Percentiles rank a stretch among this genome's conserved stretches.
Conservation (phyloP, 2,797 vertebrate species). For the Myripristis jacobus region DNA sequence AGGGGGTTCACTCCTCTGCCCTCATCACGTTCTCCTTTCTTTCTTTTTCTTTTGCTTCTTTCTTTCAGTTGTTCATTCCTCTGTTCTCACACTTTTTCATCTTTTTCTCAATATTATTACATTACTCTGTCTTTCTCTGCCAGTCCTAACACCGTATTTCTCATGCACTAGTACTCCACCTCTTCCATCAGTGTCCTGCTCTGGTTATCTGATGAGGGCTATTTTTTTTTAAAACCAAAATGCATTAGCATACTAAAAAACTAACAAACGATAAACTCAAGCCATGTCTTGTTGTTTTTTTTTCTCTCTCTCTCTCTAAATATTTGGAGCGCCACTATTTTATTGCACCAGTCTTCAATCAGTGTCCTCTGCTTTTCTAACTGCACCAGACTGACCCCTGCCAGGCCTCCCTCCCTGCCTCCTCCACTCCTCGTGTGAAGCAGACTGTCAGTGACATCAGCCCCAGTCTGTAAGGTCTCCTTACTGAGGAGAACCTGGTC, state of each 20-base stretch:
- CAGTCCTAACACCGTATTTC: conserved; percentile 48
- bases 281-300: too few relatives aligned
- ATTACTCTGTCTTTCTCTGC: background rate
- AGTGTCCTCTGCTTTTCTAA: conserved; percentile 17
- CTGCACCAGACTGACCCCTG: conserved; percentile 26
- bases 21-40: conserved; percentile 7
- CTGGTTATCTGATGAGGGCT: too few relatives aligned
- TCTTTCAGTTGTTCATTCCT: background rate
- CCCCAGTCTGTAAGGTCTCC: conserved; percentile 50
- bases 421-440: conserved; percentile 29
- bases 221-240: too few relatives aligned
- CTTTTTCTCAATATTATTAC: background rate
- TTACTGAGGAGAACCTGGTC: conserved; percentile 36
- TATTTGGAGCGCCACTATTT: too few relatives aligned
- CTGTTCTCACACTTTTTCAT: too few relatives aligned
- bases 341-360: conserved; percentile 1
- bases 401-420: conserved; percentile 45
- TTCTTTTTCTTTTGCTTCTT: conserved; percentile 14
- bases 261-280: too few relatives aligned
- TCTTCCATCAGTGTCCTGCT: conserved; percentile 11
- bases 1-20: conserved; percentile 12
- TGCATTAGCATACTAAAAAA: too few relatives aligned
- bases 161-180: conserved; percentile 14
- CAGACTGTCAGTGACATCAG: conserved; percentile 67
- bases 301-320: too few relatives aligned